These are phyloP conservation scores for Cryptoprocta ferox DNA, from an alignment of 2,797 vertebrate species.

Conservation along the genomic window DNA sequence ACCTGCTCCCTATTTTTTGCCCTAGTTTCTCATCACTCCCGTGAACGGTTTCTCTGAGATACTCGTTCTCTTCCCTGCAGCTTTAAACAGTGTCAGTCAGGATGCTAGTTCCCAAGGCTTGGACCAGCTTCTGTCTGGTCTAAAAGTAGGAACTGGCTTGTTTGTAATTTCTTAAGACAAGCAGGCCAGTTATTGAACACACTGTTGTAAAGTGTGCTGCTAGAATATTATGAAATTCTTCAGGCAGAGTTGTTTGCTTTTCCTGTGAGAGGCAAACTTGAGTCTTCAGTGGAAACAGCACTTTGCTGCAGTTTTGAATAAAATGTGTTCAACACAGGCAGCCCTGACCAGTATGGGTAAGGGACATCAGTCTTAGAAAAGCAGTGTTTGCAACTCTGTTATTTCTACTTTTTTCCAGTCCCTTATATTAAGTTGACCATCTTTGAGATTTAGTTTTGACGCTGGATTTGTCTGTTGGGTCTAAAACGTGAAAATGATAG, in stretches of 20 bases:
- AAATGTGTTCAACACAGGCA: not conserved
- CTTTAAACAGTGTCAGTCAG: not conserved
- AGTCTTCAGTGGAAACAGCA: not conserved
- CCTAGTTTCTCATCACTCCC: not conserved
- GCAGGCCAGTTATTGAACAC: not conserved
- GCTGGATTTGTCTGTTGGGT: not conserved
- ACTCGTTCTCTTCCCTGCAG: not conserved
- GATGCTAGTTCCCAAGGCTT: not conserved
- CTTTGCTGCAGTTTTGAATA: not conserved
- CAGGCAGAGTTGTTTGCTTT: not conserved
- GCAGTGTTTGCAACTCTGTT: not conserved
- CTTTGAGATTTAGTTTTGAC: not conserved
- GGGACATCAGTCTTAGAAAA: not conserved
- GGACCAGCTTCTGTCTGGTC: not conserved
- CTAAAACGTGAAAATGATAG: constrained; percentile 3
- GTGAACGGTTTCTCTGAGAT: not conserved
- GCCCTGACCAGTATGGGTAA: not conserved
- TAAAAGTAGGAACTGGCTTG: not conserved
- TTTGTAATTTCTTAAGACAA: not conserved
- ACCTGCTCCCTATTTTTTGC: not conserved
- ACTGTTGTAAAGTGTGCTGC: not conserved
- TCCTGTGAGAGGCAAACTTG: not conserved
- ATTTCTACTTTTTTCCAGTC: not conserved
- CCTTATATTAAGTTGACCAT: not conserved
- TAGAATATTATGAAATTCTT: not conserved